Evolutionary conservation across 2,797 vertebrate genomes (phyloP).

Genomic region (Zalophus californianus): DNA sequence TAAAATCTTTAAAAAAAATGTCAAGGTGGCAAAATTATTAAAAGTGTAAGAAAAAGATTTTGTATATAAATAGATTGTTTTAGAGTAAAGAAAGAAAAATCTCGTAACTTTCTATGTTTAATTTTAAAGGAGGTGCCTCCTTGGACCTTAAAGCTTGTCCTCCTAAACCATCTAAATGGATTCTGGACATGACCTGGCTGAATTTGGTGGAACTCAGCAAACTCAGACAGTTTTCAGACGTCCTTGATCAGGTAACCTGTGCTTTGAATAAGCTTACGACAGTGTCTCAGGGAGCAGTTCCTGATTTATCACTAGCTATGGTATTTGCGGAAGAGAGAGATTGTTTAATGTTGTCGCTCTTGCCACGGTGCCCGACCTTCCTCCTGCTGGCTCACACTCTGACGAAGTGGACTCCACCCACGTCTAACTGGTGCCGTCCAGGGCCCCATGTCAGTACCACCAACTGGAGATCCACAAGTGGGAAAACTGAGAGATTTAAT

Average conservation of each 20-base stretch:
- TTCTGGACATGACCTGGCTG: constrained; percentile 98
- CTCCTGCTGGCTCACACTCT: background rate
- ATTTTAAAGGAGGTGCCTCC: constrained; percentile 94
- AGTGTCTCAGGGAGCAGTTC: background rate
- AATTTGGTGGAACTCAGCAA: constrained; percentile 98
- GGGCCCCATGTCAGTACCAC: background rate
- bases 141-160: constrained; percentile 96
- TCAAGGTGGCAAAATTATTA: background rate
- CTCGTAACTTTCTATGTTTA: background rate
- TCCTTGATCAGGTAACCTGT: constrained; percentile 93
- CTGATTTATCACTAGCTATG: background rate
- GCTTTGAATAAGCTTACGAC: background rate
- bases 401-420: background rate
- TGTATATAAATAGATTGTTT: constrained; percentile 11
- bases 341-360: background rate
- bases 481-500: background rate
- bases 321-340: background rate
- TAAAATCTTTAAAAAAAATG: background rate
- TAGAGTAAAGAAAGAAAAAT: background rate
- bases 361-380: background rate
- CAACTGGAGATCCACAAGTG: background rate
- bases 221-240: constrained; percentile 94
- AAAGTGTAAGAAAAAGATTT: constrained; percentile 2
- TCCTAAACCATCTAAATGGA: constrained; percentile 96
- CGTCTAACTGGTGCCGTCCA: background rate